phyloP scores from a whole-genome alignment of 2,797 vertebrate species.

The Nyctalus aviator region DNA sequence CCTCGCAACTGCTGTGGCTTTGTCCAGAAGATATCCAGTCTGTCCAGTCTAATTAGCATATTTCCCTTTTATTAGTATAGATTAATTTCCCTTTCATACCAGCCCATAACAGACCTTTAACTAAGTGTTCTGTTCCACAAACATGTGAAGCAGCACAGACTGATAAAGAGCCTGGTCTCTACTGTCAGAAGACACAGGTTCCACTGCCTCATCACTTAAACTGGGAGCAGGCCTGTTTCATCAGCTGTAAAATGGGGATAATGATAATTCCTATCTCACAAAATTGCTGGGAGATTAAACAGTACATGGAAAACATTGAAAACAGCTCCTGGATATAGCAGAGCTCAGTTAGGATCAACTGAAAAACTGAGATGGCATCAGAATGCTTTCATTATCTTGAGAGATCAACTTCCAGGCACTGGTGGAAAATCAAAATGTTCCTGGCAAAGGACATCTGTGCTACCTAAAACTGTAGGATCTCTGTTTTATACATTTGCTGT shows the following conservation, averaged over 20 bases:
- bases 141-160: background rate
- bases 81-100: background rate
- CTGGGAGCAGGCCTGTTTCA: background rate
- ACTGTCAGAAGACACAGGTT: background rate
- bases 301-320: background rate
- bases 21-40: no score
- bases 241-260: background rate
- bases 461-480: rapidly evolving
- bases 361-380: rapidly evolving
- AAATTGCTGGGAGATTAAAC: background rate
- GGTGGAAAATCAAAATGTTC: background rate
- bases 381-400: background rate
- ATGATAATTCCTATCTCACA: background rate
- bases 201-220: background rate
- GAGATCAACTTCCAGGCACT: rapidly evolving
- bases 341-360: background rate
- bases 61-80: no score
- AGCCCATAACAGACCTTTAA: background rate
- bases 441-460: no score
- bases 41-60: no score
- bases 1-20: no score
- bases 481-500: rapidly evolving
- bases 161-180: background rate
- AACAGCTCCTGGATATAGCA: background rate
- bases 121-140: background rate